Evolutionary conservation across 1,140 invertebrate genomes (phyloP).

Genomic region (Harpegnathos saltator): DNA sequence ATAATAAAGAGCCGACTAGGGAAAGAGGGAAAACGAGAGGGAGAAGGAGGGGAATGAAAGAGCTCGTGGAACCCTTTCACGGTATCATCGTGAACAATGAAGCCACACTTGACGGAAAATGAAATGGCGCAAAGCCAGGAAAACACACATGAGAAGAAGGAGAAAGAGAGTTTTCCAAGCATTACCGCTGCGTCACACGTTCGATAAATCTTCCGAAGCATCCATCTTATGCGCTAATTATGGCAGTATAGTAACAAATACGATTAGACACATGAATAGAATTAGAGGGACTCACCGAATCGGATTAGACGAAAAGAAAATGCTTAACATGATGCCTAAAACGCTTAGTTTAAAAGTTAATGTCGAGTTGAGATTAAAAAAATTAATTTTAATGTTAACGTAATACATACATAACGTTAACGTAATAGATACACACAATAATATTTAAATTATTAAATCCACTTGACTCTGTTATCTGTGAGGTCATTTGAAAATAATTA

Average conservation of each 20-base stretch:
- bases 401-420: no score
- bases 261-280: background rate
- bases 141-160: background rate
- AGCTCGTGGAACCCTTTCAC: constrained; percentile 31
- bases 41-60: background rate
- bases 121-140: constrained; percentile 4
- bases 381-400: no score
- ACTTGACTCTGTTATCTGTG: no score
- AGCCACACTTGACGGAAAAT: background rate
- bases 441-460: no score
- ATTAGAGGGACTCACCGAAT: constrained; percentile 23
- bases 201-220: constrained; percentile 4
- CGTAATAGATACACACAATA: no score
- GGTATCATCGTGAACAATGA: constrained; percentile 1
- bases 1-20: constrained; percentile 67
- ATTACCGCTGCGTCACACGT: background rate
- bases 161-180: background rate
- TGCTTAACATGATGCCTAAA: constrained; percentile 18
- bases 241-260: background rate
- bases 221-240: background rate
- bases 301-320: constrained; percentile 31
- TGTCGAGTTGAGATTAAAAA: no score
- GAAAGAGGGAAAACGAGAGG: no score
- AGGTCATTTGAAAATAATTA: no score
- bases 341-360: no score